Evolutionary conservation across 2,888 invertebrate genomes (phyloP), one percentile per base, ranked within the genome.

Genomic region (Andrena marginata): DNA sequence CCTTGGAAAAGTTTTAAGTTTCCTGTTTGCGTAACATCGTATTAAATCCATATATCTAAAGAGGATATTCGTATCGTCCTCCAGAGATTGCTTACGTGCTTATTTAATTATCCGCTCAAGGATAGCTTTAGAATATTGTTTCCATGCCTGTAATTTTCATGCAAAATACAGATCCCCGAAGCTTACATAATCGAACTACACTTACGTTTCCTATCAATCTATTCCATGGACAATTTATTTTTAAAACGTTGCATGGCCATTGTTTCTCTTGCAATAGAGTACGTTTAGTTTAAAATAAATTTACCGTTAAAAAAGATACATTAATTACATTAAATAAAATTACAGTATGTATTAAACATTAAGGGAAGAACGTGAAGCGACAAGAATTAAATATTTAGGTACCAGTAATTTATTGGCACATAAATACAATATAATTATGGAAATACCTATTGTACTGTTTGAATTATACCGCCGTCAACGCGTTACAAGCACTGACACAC

Each of bases 31-130:
- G 62, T 73, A 72, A 72, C 59, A 23, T 35, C 8, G 31, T 42
- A 49, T 10, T 51, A 71, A 70, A 29, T 49, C 16, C 48, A 49
- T 20, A 54, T 54, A 23, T 31, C 2, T 8, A 5, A 68, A 29
- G 8, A 29, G 42, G 33, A 8, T 49, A 75, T 65, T 29, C 56
- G 64, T 59, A 48, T 31, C 54, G 16, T 71, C 20, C 49, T 59
- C 26, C 16, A 0, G n/a, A 23, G 16, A 10, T 42, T 42, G 26
- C 20, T 13, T 33, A 65, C 59, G 60, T 29, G 33, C 48, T 29
- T 26, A 13, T 13, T 60, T 75, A 75, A 78, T 77, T 77, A 75
- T 29, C 49, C 23, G 16, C 59, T 51, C 75, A 65, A 74, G 60
- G 75, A 77, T 29, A 8, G 60, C 23, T 31, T 29, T 20, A 10